These are phyloP conservation scores for Sturmia bella DNA, from an alignment of 2,888 invertebrate species.

Conservation along the genomic window DNA sequence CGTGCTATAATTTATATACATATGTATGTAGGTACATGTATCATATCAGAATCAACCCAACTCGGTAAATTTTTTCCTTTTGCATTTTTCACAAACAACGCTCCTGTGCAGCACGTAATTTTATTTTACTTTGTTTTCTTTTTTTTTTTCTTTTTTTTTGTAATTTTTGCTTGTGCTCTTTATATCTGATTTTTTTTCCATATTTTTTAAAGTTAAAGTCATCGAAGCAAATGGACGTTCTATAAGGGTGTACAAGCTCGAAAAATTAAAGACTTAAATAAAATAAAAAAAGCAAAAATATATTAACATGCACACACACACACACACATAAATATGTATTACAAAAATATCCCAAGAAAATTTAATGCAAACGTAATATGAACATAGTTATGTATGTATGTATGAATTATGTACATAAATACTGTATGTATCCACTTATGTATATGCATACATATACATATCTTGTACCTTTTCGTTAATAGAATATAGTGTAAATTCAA, in stretches of 20 bases:
- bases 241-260: slow-evolving; percentile 64
- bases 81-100: neutral
- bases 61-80: neutral
- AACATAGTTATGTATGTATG: too few species aligned
- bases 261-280: slow-evolving; percentile 59
- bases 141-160: slow-evolving; percentile 36
- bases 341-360: slow-evolving; percentile 58
- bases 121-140: slow-evolving; percentile 21
- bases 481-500: too few species aligned
- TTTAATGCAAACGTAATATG: slow-evolving; percentile 33
- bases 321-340: slow-evolving; percentile 30
- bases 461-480: too few species aligned
- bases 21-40: too few species aligned
- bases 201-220: slow-evolving; percentile 58
- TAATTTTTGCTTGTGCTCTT: slow-evolving; percentile 52
- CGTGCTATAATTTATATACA: too few species aligned
- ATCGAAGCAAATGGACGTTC: slow-evolving; percentile 67
- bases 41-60: too few species aligned
- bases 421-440: too few species aligned
- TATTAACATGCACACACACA: neutral
- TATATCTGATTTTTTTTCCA: slow-evolving; percentile 57
- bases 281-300: slow-evolving; percentile 24
- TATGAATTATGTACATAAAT: too few species aligned
- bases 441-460: too few species aligned
- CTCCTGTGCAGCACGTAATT: slow-evolving; percentile 41